phyloP scores from a whole-genome alignment of 2,888 invertebrate species.

The Meloe dianella region DNA sequence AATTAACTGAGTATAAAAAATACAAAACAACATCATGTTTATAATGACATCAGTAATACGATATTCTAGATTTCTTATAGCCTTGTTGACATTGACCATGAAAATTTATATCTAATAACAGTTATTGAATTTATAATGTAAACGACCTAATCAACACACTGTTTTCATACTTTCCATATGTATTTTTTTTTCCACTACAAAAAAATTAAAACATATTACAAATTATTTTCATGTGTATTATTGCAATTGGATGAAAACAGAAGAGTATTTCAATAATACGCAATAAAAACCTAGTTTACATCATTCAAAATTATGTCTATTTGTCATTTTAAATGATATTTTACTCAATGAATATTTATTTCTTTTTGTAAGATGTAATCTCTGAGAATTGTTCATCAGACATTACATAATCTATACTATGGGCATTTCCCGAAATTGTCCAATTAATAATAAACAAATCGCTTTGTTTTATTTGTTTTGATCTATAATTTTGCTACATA shows the following conservation, averaged over 20 bases:
- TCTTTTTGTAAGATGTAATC: not conserved
- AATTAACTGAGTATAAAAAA: not conserved
- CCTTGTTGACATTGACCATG: conserved; percentile 7
- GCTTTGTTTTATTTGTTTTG: too few species aligned
- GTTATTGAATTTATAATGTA: not conserved
- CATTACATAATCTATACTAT: not conserved
- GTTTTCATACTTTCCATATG: not conserved
- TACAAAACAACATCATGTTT: not conserved
- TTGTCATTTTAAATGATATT: not conserved
- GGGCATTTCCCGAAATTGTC: too few species aligned
- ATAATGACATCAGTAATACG: not conserved
- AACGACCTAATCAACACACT: not conserved
- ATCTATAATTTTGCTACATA: not conserved
- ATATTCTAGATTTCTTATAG: not conserved
- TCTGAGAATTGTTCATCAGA: not conserved
- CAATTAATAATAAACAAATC: too few species aligned
- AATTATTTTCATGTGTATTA: too few species aligned
- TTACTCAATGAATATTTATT: not conserved
- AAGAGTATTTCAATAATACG: not conserved
- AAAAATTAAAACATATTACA: too few species aligned
- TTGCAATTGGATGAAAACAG: not conserved
- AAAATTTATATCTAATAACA: not conserved
- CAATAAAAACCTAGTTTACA: not conserved
- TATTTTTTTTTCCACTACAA: too few species aligned
- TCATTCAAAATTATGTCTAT: not conserved